phyloP scores from a whole-genome alignment of 1,140 invertebrate species.

The Temnothorax nylanderi region DNA sequence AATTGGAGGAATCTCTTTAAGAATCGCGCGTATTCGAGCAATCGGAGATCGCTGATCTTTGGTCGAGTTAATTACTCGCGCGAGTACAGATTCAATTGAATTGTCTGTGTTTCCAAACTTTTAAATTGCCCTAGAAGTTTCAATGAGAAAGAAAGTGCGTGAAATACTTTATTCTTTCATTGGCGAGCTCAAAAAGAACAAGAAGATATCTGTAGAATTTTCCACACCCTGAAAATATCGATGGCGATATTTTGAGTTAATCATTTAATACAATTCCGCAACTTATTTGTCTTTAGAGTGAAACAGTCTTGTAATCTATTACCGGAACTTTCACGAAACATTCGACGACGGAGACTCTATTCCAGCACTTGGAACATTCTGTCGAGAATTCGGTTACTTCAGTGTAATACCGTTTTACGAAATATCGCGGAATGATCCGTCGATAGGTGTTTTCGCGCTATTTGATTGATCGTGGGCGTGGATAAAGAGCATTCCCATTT shows the following conservation, averaged over 20 bases:
- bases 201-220: background rate
- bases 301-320: background rate
- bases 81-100: background rate
- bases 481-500: conserved; percentile 1
- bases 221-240: background rate
- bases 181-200: background rate
- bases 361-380: background rate
- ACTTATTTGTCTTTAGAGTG: background rate
- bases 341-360: background rate
- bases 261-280: background rate
- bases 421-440: background rate
- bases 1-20: background rate
- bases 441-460: background rate
- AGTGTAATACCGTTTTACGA: no score
- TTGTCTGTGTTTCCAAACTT: background rate
- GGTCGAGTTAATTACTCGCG: background rate
- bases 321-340: background rate
- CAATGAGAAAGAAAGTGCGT: background rate
- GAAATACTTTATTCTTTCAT: background rate
- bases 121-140: background rate
- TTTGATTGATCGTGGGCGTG: conserved; percentile 8
- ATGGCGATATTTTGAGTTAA: background rate
- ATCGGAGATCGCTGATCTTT: background rate
- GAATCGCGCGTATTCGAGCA: background rate
- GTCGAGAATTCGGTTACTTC: background rate